Percentiles rank a stretch among this genome's conserved stretches.
Conservation (phyloP, 2,888 invertebrate species). For the Rhingia campestris region DNA sequence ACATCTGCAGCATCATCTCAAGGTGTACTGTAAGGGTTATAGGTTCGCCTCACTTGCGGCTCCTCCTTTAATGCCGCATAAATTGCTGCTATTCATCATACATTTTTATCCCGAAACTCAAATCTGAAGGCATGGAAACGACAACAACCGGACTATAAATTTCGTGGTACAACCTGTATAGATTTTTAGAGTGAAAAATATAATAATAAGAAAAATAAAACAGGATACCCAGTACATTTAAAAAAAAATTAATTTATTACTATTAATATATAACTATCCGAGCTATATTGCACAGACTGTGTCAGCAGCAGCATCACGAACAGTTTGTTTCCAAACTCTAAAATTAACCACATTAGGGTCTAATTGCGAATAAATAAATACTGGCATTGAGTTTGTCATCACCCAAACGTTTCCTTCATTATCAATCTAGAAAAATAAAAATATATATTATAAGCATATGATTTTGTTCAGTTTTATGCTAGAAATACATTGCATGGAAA, state of each 20-base stretch:
- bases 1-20: no score
- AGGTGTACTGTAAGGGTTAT: no score
- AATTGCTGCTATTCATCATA: no score
- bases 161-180: no score
- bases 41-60: no score
- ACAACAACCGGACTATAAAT: no score
- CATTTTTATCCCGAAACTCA: no score
- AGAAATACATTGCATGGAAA: no score
- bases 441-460: not conserved
- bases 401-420: conserved; percentile 87
- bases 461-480: no score
- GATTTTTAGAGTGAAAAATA: not conserved
- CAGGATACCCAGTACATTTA: not conserved
- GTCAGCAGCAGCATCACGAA: conserved; percentile 81
- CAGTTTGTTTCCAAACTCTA: conserved; percentile 84
- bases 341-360: conserved; percentile 86
- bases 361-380: conserved; percentile 86
- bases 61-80: no score
- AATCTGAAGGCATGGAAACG: no score
- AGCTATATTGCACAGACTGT: conserved; percentile 81
- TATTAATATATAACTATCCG: conserved; percentile 38
- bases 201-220: not conserved
- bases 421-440: conserved; percentile 83
- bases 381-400: conserved; percentile 87
- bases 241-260: no score